Evolutionary conservation across 1,140 invertebrate species (phyloP), one percentile per base, ranked within the genome.

Genomic region (Danaus plexippus): DNA sequence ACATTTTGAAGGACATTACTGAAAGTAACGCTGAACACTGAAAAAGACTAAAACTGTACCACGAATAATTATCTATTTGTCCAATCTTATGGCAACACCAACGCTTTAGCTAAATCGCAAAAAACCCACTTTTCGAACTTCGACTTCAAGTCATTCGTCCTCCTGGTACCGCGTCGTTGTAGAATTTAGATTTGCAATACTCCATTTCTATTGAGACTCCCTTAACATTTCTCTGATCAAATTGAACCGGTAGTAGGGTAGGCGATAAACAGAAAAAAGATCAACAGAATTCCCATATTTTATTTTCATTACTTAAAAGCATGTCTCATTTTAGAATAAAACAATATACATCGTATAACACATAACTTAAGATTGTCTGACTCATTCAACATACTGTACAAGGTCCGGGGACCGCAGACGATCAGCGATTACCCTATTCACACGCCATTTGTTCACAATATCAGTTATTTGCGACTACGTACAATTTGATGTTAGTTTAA

Each of bases 271-370:
- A 79, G 73, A 75, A 77, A 32, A 32, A 32, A 32, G 75, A 67
- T 74, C 69, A 77, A 77, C 76, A 80, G 74, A 80, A 78, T 75
- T 83, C 80, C 80, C 80, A 82, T 80, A 82, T 79, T 85, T 85
- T 83, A 85, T 82, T 86, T 84, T 84, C 80, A 80, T 85, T 83
- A 85, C 79, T 84, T 84, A 84, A 81, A 85, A 85, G 82, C 80
- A 82, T 77, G 82, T 84, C 80, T 81, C 72, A 77, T 84, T 82
- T 82, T 70, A 81, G 67, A 80, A 78, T 78, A 82, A 84, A 84
- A 85, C 82, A 81, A 84, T 82, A 82, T 84, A 85, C 80, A 85
- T 83, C 75, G 72, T 76, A 77, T 82, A 85, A 82, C 80, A 83
- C 74, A 80, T 81, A 85, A 85, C 83, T 85, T 82, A 84, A 80